Percentiles rank a stretch among this genome's conserved stretches.
These are phyloP conservation scores for Ariopsis seemanni DNA, from an alignment of 2,113 vertebrate genomes.

Conservation along the genomic window DNA sequence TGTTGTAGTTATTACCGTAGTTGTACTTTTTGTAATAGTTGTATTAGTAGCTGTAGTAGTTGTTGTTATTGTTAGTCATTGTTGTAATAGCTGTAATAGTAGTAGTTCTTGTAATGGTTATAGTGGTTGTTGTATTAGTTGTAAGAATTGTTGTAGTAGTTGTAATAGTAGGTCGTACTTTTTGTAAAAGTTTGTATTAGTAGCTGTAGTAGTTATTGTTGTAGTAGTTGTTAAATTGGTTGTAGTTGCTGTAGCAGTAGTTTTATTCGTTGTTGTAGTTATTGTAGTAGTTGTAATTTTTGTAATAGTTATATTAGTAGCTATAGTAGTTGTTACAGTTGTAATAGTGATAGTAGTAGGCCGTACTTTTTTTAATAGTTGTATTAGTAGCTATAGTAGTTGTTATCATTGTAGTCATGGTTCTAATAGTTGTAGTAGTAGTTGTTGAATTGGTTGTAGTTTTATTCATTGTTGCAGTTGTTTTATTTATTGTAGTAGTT, in stretches of 20 bases:
- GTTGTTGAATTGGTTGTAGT: neutral
- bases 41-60: too few species aligned
- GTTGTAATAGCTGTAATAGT: neutral
- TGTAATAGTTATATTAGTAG: too few species aligned
- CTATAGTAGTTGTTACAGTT: too few species aligned
- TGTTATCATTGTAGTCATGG: neutral
- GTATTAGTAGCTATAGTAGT: neutral
- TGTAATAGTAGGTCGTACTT: neutral
- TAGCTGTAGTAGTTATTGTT: neutral
- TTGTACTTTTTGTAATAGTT: neutral
- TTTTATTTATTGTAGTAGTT: too few species aligned
- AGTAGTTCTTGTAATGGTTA: neutral
- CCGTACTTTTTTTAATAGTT: neutral
- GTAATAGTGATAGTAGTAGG: neutral
- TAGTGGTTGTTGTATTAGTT: neutral
- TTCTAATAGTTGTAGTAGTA: neutral
- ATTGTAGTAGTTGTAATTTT: neutral
- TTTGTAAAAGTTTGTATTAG: too few species aligned
- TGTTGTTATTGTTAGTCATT: neutral
- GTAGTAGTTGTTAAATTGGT: neutral
- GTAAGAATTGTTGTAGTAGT: neutral
- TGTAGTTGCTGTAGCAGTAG: neutral
- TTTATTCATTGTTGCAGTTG: neutral
- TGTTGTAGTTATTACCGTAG: neutral
- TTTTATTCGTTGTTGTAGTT: neutral